Evolutionary conservation across 1,140 invertebrate species (phyloP), one percentile per base, ranked within the genome.

Genomic region (Cydia pomonella): DNA sequence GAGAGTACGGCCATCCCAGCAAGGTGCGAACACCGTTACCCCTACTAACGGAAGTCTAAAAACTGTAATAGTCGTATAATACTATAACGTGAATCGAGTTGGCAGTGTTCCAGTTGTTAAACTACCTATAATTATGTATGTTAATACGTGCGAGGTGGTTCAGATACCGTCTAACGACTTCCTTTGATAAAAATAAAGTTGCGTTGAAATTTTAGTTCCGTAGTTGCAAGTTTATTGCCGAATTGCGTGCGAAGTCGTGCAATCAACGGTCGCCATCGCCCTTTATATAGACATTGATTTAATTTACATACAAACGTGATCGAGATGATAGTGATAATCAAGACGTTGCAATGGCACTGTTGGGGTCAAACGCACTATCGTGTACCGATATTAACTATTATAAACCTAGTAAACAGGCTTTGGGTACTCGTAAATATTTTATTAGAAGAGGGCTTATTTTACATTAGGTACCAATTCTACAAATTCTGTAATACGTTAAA

Each of bases 121-220:
- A 90, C 89, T 90, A 87, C 88, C 90, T 90, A 90, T 89, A 92
- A 92, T 92, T 90, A 92, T 92, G 87, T 90, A 92, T 92, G 90
- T 90, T 92, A 92, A 92, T 92, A 89, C 82, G 85, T 84, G 84
- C 83, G 89, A 87, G 85, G 88, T 87, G 87, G 86, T 84, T 86
- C 85, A 89, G 88, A 92, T 92, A 92, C 73, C 88, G 87, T 88
- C 88, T 92, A 92, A 92, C 90, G 90, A 92, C 90, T 92, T 92
- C 90, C 90, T 89, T 88, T 84, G 90, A 90, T 90, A 92, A 90
- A 92, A 90, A 92, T 90, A 90, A 92, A 89, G 88, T 89, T 92
- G 90, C 90, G 90, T 90, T 92, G 90, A 92, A 92, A 92, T 92
- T 92, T 92, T 81, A 92, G 90, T 90, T 92, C 88, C 90, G 88